Conservation (phyloP, 2,888 invertebrate genomes). For the Metalampra italica region DNA sequence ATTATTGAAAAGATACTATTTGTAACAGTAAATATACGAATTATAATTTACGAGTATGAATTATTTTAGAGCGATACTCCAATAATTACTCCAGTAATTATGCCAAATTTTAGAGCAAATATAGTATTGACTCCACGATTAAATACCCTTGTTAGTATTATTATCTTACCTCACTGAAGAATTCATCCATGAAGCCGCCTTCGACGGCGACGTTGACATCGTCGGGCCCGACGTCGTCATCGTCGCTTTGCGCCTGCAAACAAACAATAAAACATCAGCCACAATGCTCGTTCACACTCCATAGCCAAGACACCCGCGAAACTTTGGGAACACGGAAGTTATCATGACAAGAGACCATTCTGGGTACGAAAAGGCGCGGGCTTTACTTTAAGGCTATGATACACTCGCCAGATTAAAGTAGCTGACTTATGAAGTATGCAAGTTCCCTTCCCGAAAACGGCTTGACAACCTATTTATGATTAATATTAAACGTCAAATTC, state of each 20-base stretch:
- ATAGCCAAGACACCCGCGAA: constrained; percentile 3
- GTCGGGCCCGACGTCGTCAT: constrained; percentile 96
- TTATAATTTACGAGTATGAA: too few species aligned
- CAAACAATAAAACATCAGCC: constrained; percentile 15
- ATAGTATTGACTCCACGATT: neutral
- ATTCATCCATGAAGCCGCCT: constrained; percentile 99
- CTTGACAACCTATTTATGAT: too few species aligned
- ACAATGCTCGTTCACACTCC: neutral
- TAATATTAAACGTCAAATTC: too few species aligned
- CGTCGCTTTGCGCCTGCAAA: constrained; percentile 96
- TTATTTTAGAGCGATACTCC: too few species aligned
- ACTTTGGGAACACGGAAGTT: constrained; percentile 5
- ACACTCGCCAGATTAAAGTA: too few species aligned
- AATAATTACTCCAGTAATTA: too few species aligned
- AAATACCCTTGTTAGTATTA: too few species aligned
- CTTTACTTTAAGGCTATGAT: constrained; percentile 7
- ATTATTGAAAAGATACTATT: too few species aligned
- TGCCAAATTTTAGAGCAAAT: too few species aligned
- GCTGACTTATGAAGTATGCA: too few species aligned
- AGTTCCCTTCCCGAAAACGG: too few species aligned
- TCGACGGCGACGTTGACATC: constrained; percentile 98
- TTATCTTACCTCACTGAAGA: constrained; percentile 97
- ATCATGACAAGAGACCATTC: constrained; percentile 4
- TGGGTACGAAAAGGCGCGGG: constrained; percentile 17
- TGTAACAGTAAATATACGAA: too few species aligned